A percentile compares a stretch with the other conserved stretches of the same genome.
Conservation (phyloP, 2,797 vertebrate species). For the Myotis vivesi region DNA sequence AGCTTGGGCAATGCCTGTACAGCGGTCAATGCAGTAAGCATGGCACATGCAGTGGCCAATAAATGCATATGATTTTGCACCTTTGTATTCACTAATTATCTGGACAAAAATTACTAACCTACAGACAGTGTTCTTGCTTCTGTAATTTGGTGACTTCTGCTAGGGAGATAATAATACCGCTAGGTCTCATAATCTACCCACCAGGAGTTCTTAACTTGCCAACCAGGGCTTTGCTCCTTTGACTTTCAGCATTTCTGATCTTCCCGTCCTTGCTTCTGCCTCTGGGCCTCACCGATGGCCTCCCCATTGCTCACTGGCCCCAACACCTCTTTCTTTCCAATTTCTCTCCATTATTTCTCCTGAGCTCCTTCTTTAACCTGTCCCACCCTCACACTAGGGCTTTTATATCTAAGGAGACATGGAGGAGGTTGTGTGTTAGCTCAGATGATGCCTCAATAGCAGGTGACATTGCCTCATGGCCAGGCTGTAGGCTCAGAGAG, state of each 20-base stretch:
- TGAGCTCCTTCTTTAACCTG: rapidly evolving
- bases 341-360: background rate
- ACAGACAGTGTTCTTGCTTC: background rate
- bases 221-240: background rate
- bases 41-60: rapidly evolving
- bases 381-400: background rate
- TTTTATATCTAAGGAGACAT: background rate
- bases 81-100: background rate
- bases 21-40: rapidly evolving
- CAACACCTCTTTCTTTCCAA: background rate
- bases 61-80: rapidly evolving
- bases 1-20: rapidly evolving
- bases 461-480: rapidly evolving
- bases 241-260: no score
- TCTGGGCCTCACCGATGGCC: rapidly evolving
- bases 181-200: background rate
- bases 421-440: background rate
- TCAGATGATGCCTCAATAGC: background rate
- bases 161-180: background rate
- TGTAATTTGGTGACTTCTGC: background rate
- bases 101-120: background rate
- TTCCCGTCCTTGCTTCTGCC: background rate
- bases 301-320: rapidly evolving
- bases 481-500: background rate
- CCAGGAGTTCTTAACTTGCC: background rate